Percentiles rank a stretch among this genome's conserved stretches.
Evolutionary conservation across 2,888 invertebrate species (phyloP).

Genomic region (Nemoura dubitans): DNA sequence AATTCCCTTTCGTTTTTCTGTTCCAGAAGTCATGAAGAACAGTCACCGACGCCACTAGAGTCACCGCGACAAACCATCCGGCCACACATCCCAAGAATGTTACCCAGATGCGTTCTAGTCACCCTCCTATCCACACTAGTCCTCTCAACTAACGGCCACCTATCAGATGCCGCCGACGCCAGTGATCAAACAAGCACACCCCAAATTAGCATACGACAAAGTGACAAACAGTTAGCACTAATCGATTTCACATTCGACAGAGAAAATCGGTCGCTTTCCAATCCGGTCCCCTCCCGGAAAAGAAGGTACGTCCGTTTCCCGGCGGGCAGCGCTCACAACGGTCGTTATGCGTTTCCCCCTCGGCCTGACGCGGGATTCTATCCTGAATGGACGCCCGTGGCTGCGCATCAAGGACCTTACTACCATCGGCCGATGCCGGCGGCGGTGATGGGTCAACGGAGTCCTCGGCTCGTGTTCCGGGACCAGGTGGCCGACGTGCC

Average conservation of each 20-base stretch:
- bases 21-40: not conserved
- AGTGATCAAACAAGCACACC: not conserved
- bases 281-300: not conserved
- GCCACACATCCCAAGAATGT: not conserved
- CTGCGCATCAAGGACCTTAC: slow-evolving; percentile 28
- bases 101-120: not conserved
- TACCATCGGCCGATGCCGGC: slow-evolving; percentile 38
- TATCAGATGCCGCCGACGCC: not conserved
- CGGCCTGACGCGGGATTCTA: slow-evolving; percentile 17
- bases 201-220: not conserved
- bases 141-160: not conserved
- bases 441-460: slow-evolving; percentile 49
- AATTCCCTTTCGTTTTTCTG: not conserved
- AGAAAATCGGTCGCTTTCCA: not conserved
- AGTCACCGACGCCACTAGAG: not conserved
- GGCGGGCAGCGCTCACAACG: not conserved
- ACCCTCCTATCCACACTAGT: not conserved
- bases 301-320: slow-evolving; percentile 35
- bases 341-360: slow-evolving; percentile 9
- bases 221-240: not conserved
- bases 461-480: slow-evolving; percentile 51
- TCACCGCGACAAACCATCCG: not conserved
- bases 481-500: slow-evolving; percentile 49
- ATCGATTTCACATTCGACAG: not conserved
- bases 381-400: slow-evolving; percentile 30